Evolutionary conservation across 2,888 invertebrate genomes (phyloP).

Genomic region (Epicampocera succincta): DNA sequence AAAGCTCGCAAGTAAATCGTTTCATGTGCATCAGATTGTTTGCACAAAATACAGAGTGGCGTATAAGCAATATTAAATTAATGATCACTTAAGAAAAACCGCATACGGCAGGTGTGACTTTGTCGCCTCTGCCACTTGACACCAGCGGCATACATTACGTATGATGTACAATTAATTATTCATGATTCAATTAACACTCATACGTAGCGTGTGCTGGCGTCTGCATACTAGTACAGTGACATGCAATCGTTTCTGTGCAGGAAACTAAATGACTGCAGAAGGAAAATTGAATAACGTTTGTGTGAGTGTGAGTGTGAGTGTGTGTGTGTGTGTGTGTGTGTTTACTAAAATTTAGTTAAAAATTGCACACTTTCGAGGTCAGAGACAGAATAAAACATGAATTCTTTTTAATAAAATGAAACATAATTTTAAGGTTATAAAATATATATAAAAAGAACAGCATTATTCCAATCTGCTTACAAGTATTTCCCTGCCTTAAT

Average conservation of each 20-base stretch:
- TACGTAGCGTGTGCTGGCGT: conserved; percentile 13
- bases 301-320: no score
- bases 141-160: conserved; percentile 29
- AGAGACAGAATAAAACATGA: no score
- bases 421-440: no score
- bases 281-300: neutral
- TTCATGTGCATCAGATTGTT: no score
- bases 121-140: conserved; percentile 2
- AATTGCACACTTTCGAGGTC: neutral
- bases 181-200: conserved; percentile 54
- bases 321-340: no score
- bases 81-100: conserved; percentile 34
- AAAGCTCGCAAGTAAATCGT: neutral
- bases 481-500: no score
- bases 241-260: neutral
- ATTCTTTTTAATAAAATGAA: no score
- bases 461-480: no score
- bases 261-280: neutral
- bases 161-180: conserved; percentile 53
- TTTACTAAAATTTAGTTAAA: neutral
- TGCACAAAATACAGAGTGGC: no score
- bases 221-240: neutral
- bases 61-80: conserved; percentile 35
- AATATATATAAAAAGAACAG: no score
- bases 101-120: conserved; percentile 34